Conservation (phyloP, 2,797 vertebrate genomes). For the Coilia nasus region DNA sequence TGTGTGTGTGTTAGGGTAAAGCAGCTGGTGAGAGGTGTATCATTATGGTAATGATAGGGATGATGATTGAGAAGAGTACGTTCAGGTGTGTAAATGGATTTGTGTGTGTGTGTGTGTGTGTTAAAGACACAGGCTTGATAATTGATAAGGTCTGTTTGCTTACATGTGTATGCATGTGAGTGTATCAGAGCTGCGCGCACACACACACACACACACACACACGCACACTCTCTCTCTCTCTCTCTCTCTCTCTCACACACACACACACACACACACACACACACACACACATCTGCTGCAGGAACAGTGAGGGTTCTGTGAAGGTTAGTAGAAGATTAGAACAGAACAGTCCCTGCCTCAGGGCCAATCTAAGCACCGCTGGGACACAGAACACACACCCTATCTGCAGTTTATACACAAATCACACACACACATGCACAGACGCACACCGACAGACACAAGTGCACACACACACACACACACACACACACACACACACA, state of each 20-base stretch:
- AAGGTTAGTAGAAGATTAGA: constrained; percentile 51
- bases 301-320: constrained; percentile 49
- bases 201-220: constrained; percentile 12
- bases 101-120: background rate
- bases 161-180: background rate
- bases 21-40: constrained; percentile 33
- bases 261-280: constrained; percentile 28
- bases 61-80: background rate
- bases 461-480: constrained; percentile 13
- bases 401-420: background rate
- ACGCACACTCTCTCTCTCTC: no score
- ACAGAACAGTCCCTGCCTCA: constrained; percentile 59
- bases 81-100: background rate
- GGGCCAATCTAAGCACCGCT: constrained; percentile 66
- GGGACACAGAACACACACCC: constrained; percentile 38
- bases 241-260: no score
- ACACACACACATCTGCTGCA: constrained; percentile 32
- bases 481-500: constrained; percentile 2
- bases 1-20: background rate
- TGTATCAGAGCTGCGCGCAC: background rate
- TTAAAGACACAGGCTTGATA: background rate
- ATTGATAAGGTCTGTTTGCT: constrained; percentile 7
- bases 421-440: constrained; percentile 19
- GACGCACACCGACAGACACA: constrained; percentile 29
- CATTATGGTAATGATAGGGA: constrained; percentile 42